These are phyloP conservation scores for Aphaenogaster floridana DNA, from an alignment of 1,140 invertebrate genomes.

Conservation along the genomic window DNA sequence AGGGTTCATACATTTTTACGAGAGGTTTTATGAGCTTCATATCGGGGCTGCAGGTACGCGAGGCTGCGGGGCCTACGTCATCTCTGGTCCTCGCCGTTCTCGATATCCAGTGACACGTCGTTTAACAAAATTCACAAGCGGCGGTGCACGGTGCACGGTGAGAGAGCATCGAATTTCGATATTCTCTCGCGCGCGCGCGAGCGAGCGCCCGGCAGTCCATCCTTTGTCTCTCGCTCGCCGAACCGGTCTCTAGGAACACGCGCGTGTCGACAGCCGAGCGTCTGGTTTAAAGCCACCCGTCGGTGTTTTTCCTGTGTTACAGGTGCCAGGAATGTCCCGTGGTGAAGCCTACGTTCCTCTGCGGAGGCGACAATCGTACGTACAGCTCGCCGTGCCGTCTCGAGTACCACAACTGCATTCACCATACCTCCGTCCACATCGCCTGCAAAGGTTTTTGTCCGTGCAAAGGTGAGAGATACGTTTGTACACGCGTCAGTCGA, in stretches of 20 bases:
- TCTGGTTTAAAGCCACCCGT: conserved; percentile 40
- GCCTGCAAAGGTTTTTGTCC: conserved; percentile 96
- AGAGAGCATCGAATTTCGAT: conserved; percentile 55
- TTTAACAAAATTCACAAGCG: conserved; percentile 57
- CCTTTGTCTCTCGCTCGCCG: conserved; percentile 45
- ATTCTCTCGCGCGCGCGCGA: conserved; percentile 20
- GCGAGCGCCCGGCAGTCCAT: not conserved
- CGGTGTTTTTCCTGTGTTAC: conserved; percentile 78
- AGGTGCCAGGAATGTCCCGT: conserved; percentile 94
- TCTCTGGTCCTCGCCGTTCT: conserved; percentile 17
- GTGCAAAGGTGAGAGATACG: conserved; percentile 90
- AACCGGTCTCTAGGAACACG: not conserved
- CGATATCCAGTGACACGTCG: conserved; percentile 56
- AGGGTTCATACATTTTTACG: conserved; percentile 49
- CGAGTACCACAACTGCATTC: conserved; percentile 97
- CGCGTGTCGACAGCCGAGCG: not conserved
- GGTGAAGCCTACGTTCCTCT: conserved; percentile 93
- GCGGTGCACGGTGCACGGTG: not conserved
- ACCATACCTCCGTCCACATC: conserved; percentile 91
- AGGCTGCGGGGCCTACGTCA: conserved; percentile 9
- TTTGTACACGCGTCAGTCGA: not conserved
- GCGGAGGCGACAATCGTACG: conserved; percentile 96
- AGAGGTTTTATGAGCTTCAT: conserved; percentile 40
- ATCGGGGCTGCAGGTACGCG: not conserved
- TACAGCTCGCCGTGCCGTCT: conserved; percentile 96